phyloP scores from a whole-genome alignment of 2,113 vertebrate genomes.

The Odocoileus virginianus region DNA sequence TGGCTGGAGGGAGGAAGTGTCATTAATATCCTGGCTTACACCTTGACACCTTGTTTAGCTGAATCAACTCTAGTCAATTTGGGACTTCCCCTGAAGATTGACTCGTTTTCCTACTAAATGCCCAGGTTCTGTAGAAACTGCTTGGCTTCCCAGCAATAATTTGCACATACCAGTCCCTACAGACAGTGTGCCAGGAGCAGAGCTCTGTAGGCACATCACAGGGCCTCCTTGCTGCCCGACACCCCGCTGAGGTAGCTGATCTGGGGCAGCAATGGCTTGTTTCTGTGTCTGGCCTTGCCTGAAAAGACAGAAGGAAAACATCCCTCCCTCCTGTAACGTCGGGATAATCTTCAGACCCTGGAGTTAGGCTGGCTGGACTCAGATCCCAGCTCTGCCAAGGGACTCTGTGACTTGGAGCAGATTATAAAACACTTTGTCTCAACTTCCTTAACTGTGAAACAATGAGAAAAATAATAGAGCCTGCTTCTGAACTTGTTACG shows the following conservation, averaged over 20 bases:
- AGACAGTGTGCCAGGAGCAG: background rate
- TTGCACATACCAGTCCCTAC: background rate
- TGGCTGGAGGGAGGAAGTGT: background rate
- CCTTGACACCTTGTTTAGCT: background rate
- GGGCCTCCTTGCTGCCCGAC: background rate
- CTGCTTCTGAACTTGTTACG: background rate
- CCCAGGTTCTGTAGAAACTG: background rate
- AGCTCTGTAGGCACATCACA: accelerated
- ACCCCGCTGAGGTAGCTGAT: too few species aligned
- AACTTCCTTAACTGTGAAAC: background rate
- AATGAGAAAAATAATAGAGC: background rate
- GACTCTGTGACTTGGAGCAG: background rate
- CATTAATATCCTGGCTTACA: background rate
- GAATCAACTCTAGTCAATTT: background rate
- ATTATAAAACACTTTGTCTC: background rate
- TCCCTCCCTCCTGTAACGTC: background rate
- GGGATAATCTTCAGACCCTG: background rate
- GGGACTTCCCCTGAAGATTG: background rate
- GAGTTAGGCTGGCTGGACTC: background rate
- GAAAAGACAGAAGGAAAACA: background rate
- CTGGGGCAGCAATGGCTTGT: background rate
- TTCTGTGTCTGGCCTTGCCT: background rate
- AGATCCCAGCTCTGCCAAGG: background rate
- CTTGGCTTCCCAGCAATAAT: background rate
- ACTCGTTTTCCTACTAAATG: background rate